Conservation (phyloP, 1,140 invertebrate genomes). For the Oppia nitens region DNA sequence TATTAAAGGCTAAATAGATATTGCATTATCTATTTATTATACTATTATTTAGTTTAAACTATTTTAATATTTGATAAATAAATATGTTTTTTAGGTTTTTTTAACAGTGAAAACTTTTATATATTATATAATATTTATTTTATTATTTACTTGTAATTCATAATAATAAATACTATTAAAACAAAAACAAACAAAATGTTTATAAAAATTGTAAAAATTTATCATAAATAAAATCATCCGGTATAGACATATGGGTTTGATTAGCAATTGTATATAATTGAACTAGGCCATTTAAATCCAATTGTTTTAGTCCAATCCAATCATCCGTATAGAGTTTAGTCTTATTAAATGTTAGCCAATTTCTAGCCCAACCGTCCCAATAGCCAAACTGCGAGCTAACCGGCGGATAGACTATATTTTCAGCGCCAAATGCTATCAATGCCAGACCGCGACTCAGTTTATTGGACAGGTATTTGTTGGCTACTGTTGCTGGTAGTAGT, state of each 20-base stretch:
- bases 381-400: neutral
- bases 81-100: no score
- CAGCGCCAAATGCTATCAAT: neutral
- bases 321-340: neutral
- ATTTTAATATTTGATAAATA: no score
- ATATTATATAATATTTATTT: no score
- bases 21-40: no score
- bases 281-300: neutral
- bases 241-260: neutral
- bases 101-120: no score
- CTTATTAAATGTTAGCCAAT: neutral
- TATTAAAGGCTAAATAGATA: no score
- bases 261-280: neutral
- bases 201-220: no score
- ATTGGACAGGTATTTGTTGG: neutral
- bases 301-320: neutral
- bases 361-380: neutral
- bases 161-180: no score
- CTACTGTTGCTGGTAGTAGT: neutral
- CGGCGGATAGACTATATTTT: neutral
- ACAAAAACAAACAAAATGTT: no score
- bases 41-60: no score
- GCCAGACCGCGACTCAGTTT: neutral
- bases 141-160: no score
- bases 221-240: neutral